A percentile compares a stretch with the other conserved stretches of the same genome.
Evolutionary conservation across 2,797 vertebrate genomes (phyloP).

Genomic region (Falco novaeseelandiae): DNA sequence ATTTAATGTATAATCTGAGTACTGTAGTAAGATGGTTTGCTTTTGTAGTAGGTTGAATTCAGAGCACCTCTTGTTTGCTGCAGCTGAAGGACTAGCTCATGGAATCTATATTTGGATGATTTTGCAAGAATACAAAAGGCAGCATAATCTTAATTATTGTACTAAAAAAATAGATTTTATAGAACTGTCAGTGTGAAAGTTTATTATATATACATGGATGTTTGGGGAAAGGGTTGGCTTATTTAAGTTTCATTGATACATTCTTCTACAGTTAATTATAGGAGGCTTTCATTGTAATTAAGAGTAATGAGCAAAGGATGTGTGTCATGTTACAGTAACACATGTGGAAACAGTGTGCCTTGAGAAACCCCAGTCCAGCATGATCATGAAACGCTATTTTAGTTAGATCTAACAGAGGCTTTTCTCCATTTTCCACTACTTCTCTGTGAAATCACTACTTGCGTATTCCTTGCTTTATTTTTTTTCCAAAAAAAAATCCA

Average conservation of each 20-base stretch:
- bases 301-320: conserved; percentile 6
- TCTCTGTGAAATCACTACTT: not conserved
- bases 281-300: conserved; percentile 46
- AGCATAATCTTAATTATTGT: not conserved
- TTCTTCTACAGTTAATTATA: conserved; percentile 28
- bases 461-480: not conserved
- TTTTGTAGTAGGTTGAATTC: conserved; percentile 23
- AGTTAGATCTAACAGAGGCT: not conserved
- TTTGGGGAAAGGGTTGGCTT: not conserved
- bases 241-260: not conserved
- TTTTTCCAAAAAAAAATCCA: not conserved
- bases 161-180: not conserved
- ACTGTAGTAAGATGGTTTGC: not conserved
- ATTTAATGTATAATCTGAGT: not conserved
- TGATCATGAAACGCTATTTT: not conserved
- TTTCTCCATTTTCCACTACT: not conserved
- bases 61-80: conserved; percentile 5
- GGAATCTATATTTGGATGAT: not conserved
- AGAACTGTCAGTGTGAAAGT: not conserved
- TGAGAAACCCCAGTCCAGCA: not conserved
- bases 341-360: not conserved
- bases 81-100: not conserved
- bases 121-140: not conserved
- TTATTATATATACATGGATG: not conserved
- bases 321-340: not conserved